Conservation (phyloP, 1,140 invertebrate species). For the Aphidius gifuensis region DNA sequence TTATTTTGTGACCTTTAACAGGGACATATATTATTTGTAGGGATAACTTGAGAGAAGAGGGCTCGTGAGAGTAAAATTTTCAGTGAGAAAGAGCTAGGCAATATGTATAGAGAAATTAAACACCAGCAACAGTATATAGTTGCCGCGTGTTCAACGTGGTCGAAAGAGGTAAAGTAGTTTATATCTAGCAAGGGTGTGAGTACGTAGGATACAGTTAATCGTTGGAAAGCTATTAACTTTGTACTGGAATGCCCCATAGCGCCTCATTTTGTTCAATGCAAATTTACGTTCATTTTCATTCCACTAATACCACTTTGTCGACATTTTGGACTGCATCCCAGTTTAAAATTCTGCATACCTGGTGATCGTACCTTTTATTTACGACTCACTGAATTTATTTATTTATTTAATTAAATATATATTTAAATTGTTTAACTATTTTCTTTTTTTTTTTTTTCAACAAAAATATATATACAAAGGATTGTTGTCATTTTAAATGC, state of each 20-base stretch:
- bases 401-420: too few relatives aligned
- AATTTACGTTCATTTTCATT: conserved; percentile 39
- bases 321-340: conserved; percentile 7
- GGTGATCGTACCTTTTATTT: too few relatives aligned
- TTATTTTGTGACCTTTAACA: conserved; percentile 43
- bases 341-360: too few relatives aligned
- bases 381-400: too few relatives aligned
- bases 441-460: too few relatives aligned
- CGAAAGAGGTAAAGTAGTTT: conserved; percentile 15
- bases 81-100: too few relatives aligned
- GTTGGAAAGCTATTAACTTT: conserved; percentile 54
- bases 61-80: conserved; percentile 16
- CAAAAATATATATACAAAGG: background rate
- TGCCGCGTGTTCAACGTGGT: conserved; percentile 17
- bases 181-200: conserved; percentile 17
- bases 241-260: conserved; percentile 49
- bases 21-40: conserved; percentile 43
- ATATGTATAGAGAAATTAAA: too few relatives aligned
- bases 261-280: conserved; percentile 51
- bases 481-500: conserved; percentile 5
- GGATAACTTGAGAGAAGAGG: conserved; percentile 33
- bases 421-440: too few relatives aligned
- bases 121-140: background rate
- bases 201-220: conserved; percentile 48
- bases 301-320: background rate